phyloP scores from a whole-genome alignment of 1,140 invertebrate species.

The Coptotermes formosanus region DNA sequence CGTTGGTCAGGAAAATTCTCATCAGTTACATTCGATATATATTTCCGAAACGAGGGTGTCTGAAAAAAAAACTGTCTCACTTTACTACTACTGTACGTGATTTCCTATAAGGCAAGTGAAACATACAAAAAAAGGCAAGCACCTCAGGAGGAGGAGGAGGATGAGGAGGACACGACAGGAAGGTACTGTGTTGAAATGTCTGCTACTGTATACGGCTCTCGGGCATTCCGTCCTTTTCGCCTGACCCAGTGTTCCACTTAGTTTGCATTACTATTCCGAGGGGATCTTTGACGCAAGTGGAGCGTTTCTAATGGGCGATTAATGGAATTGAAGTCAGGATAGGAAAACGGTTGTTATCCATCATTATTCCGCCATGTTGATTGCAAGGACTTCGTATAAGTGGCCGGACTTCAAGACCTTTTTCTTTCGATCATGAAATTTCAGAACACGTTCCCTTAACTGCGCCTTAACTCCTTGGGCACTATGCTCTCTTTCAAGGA shows the following conservation, averaged over 20 bases:
- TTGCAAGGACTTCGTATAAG: neutral
- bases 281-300: neutral
- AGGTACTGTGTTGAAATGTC: neutral
- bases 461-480: neutral
- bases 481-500: neutral
- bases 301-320: conserved; percentile 15
- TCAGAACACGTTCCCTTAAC: neutral
- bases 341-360: neutral
- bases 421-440: neutral
- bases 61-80: too few relatives aligned
- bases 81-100: too few relatives aligned
- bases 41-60: too few relatives aligned
- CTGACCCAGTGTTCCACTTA: neutral
- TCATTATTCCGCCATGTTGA: neutral
- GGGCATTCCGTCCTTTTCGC: neutral
- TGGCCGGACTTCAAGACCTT: neutral
- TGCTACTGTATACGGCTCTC: neutral
- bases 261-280: neutral
- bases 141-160: too few relatives aligned
- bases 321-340: conserved; percentile 18
- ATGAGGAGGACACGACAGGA: too few relatives aligned
- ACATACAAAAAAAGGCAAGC: too few relatives aligned
- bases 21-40: too few relatives aligned
- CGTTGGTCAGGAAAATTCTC: too few relatives aligned
- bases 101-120: too few relatives aligned